phyloP scores from a whole-genome alignment of 1,140 invertebrate genomes.

The Antheraea pernyi region DNA sequence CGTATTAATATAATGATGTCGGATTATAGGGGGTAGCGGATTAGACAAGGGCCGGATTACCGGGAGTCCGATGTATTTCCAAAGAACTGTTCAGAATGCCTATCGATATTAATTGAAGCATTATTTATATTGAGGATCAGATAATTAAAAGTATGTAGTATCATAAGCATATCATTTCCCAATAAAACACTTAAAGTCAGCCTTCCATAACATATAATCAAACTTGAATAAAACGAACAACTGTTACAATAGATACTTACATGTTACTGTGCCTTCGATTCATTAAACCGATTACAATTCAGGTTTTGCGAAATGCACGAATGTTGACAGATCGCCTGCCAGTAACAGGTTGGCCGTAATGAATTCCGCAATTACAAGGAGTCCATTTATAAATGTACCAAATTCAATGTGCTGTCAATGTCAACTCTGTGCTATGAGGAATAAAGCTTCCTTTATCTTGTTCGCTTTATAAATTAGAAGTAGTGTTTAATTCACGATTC shows the following conservation, averaged over 20 bases:
- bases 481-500: slow-evolving; percentile 9
- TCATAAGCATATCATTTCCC: not conserved
- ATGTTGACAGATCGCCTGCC: slow-evolving; percentile 26
- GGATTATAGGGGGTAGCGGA: no score
- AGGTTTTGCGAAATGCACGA: slow-evolving; percentile 21
- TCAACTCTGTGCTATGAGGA: not conserved
- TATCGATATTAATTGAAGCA: no score
- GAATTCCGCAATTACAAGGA: slow-evolving; percentile 32
- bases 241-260: not conserved
- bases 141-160: not conserved
- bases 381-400: slow-evolving; percentile 15
- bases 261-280: not conserved
- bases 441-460: not conserved
- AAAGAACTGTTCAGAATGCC: no score
- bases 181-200: not conserved
- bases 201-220: not conserved
- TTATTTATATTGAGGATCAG: no score
- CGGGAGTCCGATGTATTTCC: no score
- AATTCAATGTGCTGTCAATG: not conserved
- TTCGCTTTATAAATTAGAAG: not conserved
- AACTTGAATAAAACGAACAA: not conserved
- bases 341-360: slow-evolving; percentile 26
- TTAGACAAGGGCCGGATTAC: no score
- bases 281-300: slow-evolving; percentile 13
- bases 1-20: no score